Evolutionary conservation across 2,113 vertebrate species (phyloP).

Genomic region (Tragelaphus buxtoni): DNA sequence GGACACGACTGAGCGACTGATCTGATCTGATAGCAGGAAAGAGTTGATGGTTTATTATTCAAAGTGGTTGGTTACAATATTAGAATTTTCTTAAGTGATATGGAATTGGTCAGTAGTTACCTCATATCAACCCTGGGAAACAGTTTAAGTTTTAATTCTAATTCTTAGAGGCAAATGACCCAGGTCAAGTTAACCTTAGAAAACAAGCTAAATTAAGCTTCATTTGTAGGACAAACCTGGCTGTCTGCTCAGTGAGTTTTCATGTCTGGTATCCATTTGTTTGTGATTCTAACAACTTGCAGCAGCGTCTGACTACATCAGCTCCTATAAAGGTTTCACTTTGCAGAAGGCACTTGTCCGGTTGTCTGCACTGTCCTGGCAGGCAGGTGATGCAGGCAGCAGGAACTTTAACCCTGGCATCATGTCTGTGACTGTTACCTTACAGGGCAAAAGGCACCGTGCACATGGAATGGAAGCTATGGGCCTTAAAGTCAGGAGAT

Average conservation of each 20-base stretch:
- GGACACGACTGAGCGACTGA: no score
- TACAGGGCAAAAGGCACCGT: neutral
- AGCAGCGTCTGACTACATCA: accelerated
- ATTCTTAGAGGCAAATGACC: neutral
- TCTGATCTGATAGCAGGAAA: no score
- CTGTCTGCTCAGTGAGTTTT: neutral
- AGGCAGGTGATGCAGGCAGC: neutral
- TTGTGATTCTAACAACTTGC: neutral
- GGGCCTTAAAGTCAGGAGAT: neutral
- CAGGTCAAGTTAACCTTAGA: neutral
- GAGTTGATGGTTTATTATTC: neutral
- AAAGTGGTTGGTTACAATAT: neutral
- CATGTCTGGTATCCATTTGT: neutral
- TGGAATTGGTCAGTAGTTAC: neutral
- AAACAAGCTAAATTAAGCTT: neutral
- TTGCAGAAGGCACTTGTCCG: neutral
- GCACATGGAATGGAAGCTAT: neutral
- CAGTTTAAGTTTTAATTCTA: neutral
- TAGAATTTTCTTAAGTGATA: neutral
- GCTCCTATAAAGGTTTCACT: neutral
- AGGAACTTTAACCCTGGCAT: neutral
- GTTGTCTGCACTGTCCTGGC: neutral
- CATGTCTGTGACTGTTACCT: no score
- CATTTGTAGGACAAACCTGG: neutral
- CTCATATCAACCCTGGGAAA: neutral